phyloP scores from a whole-genome alignment of 1,140 invertebrate species.

The Stegodyphus dumicola region DNA sequence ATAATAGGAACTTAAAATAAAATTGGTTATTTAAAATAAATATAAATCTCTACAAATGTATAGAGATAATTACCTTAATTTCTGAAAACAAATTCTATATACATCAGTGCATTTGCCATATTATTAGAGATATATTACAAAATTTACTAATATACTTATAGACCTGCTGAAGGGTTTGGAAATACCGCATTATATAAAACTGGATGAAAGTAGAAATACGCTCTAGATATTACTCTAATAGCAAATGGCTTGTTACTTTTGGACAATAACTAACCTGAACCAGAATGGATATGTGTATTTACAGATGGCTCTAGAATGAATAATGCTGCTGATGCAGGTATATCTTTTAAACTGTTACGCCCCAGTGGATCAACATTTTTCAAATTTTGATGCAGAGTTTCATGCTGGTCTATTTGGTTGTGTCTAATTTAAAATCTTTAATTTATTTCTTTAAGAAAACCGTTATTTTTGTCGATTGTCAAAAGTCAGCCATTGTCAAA shows the following conservation, averaged over 20 bases:
- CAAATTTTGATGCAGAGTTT: neutral
- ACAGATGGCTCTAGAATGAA: neutral
- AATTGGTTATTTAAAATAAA: too few species aligned
- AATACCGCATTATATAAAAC: neutral
- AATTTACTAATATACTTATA: neutral
- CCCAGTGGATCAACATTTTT: neutral
- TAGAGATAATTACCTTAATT: too few species aligned
- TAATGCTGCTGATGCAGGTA: neutral
- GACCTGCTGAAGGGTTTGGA: neutral
- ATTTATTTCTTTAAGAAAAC: neutral
- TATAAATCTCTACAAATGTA: too few species aligned
- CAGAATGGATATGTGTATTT: neutral
- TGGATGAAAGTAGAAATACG: neutral
- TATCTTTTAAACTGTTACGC: neutral
- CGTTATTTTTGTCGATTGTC: neutral
- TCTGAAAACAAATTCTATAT: too few species aligned
- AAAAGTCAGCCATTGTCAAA: neutral
- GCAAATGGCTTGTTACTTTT: neutral
- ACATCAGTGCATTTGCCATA: too few species aligned
- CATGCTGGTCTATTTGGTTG: neutral
- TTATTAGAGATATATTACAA: too few species aligned
- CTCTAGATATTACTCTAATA: neutral
- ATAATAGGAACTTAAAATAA: too few species aligned
- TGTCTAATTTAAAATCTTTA: neutral
- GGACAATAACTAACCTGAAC: neutral